phyloP scores from a whole-genome alignment of 2,797 vertebrate genomes.

The Peromyscus eremicus region DNA sequence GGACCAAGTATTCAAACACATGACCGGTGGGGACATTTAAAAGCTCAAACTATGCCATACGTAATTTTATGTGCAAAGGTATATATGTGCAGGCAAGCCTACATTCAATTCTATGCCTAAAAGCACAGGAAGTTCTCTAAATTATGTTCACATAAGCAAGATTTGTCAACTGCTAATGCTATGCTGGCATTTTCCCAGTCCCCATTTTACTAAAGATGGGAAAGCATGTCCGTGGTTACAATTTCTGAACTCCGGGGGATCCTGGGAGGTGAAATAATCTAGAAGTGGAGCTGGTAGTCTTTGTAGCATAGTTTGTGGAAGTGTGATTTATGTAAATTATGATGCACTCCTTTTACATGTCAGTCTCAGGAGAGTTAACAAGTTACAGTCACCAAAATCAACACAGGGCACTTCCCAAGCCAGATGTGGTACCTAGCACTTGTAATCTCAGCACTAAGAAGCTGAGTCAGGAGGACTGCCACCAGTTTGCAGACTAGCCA shows the following conservation, averaged over 20 bases:
- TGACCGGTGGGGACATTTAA: neutral
- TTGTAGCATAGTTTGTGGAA: neutral
- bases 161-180: neutral
- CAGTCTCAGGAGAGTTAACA: neutral
- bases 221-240: neutral
- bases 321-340: neutral
- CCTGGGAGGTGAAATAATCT: neutral
- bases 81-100: neutral
- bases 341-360: neutral
- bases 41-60: neutral
- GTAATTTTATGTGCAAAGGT: neutral
- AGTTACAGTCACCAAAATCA: neutral
- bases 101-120: neutral
- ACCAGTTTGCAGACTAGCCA: neutral
- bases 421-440: neutral
- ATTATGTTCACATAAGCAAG: neutral
- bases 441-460: neutral
- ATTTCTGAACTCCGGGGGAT: neutral
- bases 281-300: neutral
- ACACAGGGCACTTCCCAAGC: neutral
- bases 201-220: neutral
- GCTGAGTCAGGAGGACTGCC: neutral
- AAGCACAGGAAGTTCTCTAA: neutral
- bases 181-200: neutral
- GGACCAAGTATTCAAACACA: neutral